A percentile compares a stretch with the other conserved stretches of the same genome.
Conservation (phyloP, 2,113 vertebrate genomes). For the Prunella fulvescens region DNA sequence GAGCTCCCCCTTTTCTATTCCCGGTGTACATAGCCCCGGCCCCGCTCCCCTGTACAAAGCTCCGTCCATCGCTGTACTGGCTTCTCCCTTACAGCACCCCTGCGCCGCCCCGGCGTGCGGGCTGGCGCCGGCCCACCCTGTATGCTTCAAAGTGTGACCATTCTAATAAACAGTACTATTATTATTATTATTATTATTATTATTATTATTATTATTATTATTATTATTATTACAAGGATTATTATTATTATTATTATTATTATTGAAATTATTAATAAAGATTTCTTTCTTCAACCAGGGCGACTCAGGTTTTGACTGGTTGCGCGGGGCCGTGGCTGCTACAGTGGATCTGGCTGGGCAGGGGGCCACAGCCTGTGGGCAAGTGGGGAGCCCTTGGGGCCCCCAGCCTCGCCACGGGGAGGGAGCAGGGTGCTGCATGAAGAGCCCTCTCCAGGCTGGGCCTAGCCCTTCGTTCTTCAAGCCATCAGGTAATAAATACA, state of each 20-base stretch:
- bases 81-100: slow-evolving; percentile 58
- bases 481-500: slow-evolving; percentile 22
- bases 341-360: accelerated
- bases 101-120: not conserved
- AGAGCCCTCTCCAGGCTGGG: not conserved
- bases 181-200: slow-evolving; percentile 58
- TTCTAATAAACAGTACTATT: slow-evolving; percentile 71
- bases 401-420: accelerated
- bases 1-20: slow-evolving; percentile 75
- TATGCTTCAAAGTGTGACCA: slow-evolving; percentile 77
- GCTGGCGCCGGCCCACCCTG: slow-evolving; percentile 62
- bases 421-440: not conserved
- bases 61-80: slow-evolving; percentile 48
- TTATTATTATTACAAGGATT: slow-evolving; percentile 42
- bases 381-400: not conserved
- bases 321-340: accelerated
- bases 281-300: slow-evolving; percentile 80
- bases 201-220: slow-evolving; percentile 37
- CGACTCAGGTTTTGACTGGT: slow-evolving; percentile 43
- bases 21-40: slow-evolving; percentile 67
- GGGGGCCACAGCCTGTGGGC: not conserved
- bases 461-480: not conserved
- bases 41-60: slow-evolving; percentile 52
- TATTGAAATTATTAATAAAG: slow-evolving; percentile 82
- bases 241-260: slow-evolving; percentile 53